Evolutionary conservation across 2,797 vertebrate species (phyloP).

Genomic region (Phrynocephalus forsythii): DNA sequence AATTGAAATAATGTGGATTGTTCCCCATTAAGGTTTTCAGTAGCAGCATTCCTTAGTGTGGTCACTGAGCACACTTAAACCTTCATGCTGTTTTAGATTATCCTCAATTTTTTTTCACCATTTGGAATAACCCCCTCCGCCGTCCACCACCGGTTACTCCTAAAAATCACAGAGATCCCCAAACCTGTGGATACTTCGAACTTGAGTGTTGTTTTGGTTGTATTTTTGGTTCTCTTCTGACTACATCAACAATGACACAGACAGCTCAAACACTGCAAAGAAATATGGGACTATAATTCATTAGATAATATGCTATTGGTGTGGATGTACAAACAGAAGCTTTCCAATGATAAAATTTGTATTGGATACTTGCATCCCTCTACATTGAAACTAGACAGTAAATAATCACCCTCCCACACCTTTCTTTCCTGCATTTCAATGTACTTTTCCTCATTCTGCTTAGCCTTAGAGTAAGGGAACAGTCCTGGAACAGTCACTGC

Average conservation of each 20-base stretch:
- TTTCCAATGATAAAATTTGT: neutral
- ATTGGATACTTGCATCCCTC: neutral
- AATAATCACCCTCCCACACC: neutral
- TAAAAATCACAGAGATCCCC: too few species aligned
- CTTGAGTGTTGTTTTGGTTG: neutral
- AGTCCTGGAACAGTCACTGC: slow-evolving; percentile 50
- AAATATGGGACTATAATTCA: neutral
- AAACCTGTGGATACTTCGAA: neutral
- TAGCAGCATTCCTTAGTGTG: neutral
- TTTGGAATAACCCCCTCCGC: neutral
- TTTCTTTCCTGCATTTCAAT: slow-evolving; percentile 19
- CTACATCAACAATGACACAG: neutral
- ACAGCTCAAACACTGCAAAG: neutral
- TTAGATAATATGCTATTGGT: neutral
- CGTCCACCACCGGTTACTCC: too few species aligned
- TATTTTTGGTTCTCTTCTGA: neutral
- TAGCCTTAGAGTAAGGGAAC: slow-evolving; percentile 57
- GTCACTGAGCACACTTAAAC: neutral
- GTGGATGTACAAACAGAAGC: neutral
- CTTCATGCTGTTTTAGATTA: too few species aligned
- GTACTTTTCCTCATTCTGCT: slow-evolving; percentile 49
- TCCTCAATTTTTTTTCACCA: too few species aligned
- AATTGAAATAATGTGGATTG: too few species aligned
- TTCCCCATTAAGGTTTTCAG: neutral
- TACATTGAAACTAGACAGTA: neutral